These are phyloP conservation scores for Rallus limicola DNA, from an alignment of 2,113 vertebrate genomes.

Conservation along the genomic window DNA sequence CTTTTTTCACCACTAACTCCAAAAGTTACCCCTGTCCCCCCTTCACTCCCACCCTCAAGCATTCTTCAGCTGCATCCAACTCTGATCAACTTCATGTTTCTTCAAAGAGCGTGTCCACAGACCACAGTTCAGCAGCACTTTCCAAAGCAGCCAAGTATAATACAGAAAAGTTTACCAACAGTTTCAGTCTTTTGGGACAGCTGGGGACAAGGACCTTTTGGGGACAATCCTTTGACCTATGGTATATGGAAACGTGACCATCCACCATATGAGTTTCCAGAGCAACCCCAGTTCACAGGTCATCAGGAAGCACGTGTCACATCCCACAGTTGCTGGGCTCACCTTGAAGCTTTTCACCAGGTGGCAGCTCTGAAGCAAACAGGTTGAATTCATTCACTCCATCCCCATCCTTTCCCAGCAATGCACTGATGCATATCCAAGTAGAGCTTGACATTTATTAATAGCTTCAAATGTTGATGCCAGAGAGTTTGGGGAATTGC, in stretches of 20 bases:
- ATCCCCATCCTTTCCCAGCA: background rate
- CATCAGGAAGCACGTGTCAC: fast-evolving
- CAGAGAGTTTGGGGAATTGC: background rate
- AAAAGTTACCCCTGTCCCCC: too few species aligned
- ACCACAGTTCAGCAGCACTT: background rate
- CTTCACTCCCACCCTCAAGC: background rate
- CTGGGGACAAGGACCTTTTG: background rate
- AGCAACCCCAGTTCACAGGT: background rate
- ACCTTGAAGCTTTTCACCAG: background rate
- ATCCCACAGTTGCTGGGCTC: background rate
- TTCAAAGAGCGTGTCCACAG: background rate
- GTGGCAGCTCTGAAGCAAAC: background rate
- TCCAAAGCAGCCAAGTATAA: background rate
- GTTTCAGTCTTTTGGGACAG: background rate
- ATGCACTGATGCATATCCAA: background rate
- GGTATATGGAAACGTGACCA: fast-evolving
- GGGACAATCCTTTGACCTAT: background rate
- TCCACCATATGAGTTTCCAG: fast-evolving
- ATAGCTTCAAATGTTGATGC: background rate
- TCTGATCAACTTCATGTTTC: background rate
- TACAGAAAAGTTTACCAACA: background rate
- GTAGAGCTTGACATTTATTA: background rate
- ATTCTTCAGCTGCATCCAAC: background rate
- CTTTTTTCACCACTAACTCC: background rate
- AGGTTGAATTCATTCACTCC: background rate